Evolutionary conservation across 2,113 vertebrate genomes (phyloP), one percentile per base, ranked within the genome.

Genomic region (Caretta caretta): DNA sequence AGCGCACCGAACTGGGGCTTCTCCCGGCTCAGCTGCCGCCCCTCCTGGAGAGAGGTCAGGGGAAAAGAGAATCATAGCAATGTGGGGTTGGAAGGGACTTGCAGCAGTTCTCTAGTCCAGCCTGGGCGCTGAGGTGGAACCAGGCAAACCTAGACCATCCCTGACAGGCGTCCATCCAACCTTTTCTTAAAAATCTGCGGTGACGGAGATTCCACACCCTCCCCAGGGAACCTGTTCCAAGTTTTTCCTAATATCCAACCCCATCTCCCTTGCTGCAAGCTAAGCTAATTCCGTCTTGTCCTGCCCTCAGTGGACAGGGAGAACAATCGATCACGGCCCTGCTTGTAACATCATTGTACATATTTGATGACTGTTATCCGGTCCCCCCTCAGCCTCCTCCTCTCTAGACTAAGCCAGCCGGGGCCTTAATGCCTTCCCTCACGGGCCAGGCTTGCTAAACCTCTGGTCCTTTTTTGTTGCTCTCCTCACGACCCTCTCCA

Each of bases 1-100:
- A 93, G 96, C 4, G 94, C 92, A 2, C 98, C 29, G 35, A 98
- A 98, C 96, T 98, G 99, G 0, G 99, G 99, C 93, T 99, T 99
- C 90, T 98, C 98, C 5, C 94, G 85, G 65, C 97, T 99, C 93
- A 99, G 97, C 90, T 98, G 98, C 38, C 97, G 98, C 57, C 99
- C 99, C 90, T 99, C 99, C 99, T 99, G 95, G 0, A 0, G 1
- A 49, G 54, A 62, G 31, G 49, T 54, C 5, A 5, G 29, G 1
- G 27, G 72, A 17, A 57, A 31, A 53, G 48, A 65, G 79, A 80
- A 54, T 65, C 31, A 53, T 25, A 53, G 80, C 50, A 12, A 35
- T 5, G 5, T 51, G 29, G 25, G 79, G n/a, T 19, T 5, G 20
- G 13, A 48, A 31, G 16, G 31, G 50, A 25, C 16, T 12, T 79